Conservation (phyloP, 2,888 invertebrate genomes). For the Lagria hirta region DNA sequence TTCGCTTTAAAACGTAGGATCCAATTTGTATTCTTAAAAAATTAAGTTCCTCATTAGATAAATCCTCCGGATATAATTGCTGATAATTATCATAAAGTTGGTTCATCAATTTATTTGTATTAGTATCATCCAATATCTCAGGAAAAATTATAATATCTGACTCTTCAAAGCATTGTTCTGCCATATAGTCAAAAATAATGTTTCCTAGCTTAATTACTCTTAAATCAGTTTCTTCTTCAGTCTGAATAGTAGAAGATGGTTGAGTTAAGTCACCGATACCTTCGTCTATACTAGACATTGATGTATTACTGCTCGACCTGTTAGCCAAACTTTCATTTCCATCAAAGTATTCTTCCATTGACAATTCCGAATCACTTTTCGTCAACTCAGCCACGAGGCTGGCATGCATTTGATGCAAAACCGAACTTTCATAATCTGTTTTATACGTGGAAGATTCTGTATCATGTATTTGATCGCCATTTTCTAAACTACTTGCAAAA, state of each 20-base stretch:
- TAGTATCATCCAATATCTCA: conserved; percentile 44
- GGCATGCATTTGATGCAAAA: conserved; percentile 32
- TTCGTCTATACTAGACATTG: conserved; percentile 32
- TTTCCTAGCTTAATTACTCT: conserved; percentile 35
- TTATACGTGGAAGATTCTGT: neutral
- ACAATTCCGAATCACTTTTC: conserved; percentile 10
- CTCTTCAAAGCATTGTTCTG: conserved; percentile 45
- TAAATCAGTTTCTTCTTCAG: conserved; percentile 14
- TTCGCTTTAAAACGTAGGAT: conserved; percentile 35
- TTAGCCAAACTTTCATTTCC: conserved; percentile 35
- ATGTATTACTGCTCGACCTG: conserved; percentile 1
- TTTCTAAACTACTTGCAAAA: conserved; percentile 15
- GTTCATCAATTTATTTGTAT: conserved; percentile 40
- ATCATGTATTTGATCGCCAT: conserved; percentile 6
- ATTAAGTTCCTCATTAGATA: conserved; percentile 41
- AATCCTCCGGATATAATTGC: conserved; percentile 36
- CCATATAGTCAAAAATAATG: conserved; percentile 43
- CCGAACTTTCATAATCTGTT: neutral
- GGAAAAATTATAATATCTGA: conserved; percentile 48
- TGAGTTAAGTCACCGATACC: conserved; percentile 36
- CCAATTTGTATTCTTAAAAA: conserved; percentile 38
- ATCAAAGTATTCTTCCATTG: conserved; percentile 6
- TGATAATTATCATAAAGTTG: conserved; percentile 38
- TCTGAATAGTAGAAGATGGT: neutral
- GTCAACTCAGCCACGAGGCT: conserved; percentile 31